Percentiles rank a stretch among this genome's conserved stretches.
phyloP scores from a whole-genome alignment of 1,140 invertebrate species.

The Proctacanthus coquilletti region DNA sequence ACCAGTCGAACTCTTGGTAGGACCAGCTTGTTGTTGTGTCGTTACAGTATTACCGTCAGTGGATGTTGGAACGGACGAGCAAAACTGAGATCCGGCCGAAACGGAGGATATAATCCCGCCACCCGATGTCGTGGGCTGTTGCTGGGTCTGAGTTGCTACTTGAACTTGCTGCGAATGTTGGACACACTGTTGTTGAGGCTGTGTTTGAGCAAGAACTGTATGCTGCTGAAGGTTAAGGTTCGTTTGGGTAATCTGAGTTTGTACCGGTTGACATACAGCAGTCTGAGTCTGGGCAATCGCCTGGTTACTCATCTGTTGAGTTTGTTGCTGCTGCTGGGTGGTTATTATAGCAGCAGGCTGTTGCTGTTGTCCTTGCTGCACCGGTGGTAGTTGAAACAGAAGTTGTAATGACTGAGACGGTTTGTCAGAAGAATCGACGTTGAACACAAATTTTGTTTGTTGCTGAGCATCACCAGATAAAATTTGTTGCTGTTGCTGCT shows the following conservation, averaged over 20 bases:
- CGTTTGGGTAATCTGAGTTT: constrained; percentile 13
- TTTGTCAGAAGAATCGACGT: constrained; percentile 23
- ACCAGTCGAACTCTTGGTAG: constrained; percentile 12
- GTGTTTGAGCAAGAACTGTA: constrained; percentile 23
- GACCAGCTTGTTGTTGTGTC: background rate
- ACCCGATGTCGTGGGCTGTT: constrained; percentile 17
- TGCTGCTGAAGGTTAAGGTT: constrained; percentile 27
- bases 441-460: constrained; percentile 25
- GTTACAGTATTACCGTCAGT: background rate
- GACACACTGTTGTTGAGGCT: constrained; percentile 20
- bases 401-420: constrained; percentile 24
- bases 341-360: constrained; percentile 12
- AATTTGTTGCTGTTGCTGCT: constrained; percentile 13
- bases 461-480: constrained; percentile 5
- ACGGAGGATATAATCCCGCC: background rate
- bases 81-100: background rate
- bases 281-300: no score
- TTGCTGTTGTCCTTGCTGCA: constrained; percentile 11
- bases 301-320: no score
- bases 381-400: constrained; percentile 22
- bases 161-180: constrained; percentile 36
- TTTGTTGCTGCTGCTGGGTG: constrained; percentile 12
- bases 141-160: constrained; percentile 38
- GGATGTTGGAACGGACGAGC: background rate
- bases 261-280: background rate